Base-by-base conservation (phyloP, 1,140 invertebrate genomes). In the Ditylenchus dipsaci region DNA sequence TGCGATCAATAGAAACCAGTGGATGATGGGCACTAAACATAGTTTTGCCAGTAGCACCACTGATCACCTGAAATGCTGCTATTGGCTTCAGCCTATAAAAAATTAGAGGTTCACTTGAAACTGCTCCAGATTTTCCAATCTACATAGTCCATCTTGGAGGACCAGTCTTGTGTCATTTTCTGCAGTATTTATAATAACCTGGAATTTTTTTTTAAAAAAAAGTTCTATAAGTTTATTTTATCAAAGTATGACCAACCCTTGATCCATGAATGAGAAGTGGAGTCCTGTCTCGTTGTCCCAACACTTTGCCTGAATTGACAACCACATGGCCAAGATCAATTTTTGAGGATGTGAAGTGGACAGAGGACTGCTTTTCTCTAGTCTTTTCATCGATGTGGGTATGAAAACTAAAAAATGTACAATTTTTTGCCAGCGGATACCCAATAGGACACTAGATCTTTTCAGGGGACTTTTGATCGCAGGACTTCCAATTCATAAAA, bases 291-390 rank as follows among this genome's bases (percentile, higher is more conserved):
- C 66, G 67, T 17, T 61, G 61, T 9, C 76, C 76, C n/a, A 76
- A 19, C n/a, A 78, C 76, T 53, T 74, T 74, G 30, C 78, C 78
- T 49, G 76, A 76, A 26, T 72, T 67, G 29, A 67, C 65, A 26
- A 81, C 62, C 21, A 78, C 78, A 27, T 78, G 74, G 1, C 78
- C 76, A 5, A 78, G 60, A 63, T 78, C 53, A 43, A 75, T 68
- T 43, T 81, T 67, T 27, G 68, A 57, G 8, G 76, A 78, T 9
- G 69, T 53, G 63, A 78, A 78, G 43, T 80, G 65, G 1, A 78
- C 76, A n/a, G 79, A 63, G 1, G 74, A 61, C 21, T 75, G 69
- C 45, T 67, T 60, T 61, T 70, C 29, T 15, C 59, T 63, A n/a
- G 62, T 77, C 60, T 78, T 71, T 15, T 49, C 21, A 23, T 81